phyloP scores from a whole-genome alignment of 2,888 invertebrate species.

The Dysmachus trigonus region DNA sequence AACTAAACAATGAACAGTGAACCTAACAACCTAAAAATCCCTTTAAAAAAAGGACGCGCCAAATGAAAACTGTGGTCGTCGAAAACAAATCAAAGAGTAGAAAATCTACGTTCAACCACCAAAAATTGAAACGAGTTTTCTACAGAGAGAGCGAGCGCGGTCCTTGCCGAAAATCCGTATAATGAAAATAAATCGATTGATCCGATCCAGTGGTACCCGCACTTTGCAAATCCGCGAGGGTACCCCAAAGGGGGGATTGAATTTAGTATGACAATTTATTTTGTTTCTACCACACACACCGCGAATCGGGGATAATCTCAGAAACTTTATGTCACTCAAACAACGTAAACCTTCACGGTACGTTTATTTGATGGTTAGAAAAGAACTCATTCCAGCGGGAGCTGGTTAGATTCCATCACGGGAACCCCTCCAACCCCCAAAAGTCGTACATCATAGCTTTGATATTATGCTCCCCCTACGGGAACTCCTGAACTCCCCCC shows the following conservation, averaged over 20 bases:
- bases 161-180: background rate
- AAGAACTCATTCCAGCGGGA: background rate
- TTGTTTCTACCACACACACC: too few relatives aligned
- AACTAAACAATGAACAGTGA: background rate
- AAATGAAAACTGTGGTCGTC: background rate
- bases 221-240: background rate
- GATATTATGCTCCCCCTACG: background rate
- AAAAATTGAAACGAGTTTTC: background rate
- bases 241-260: background rate
- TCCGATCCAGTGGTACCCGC: background rate
- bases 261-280: background rate
- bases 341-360: constrained; percentile 13
- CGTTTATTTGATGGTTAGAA: constrained; percentile 29
- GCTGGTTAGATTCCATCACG: background rate
- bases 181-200: background rate
- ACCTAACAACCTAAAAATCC: background rate
- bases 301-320: background rate
- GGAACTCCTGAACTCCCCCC: background rate
- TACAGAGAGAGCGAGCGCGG: background rate
- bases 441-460: background rate
- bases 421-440: background rate
- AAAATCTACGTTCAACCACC: background rate
- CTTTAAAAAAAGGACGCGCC: background rate
- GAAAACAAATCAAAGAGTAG: background rate
- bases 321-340: constrained; percentile 15